Conservation (phyloP, 2,113 vertebrate genomes). For the Litocranius walleri region DNA sequence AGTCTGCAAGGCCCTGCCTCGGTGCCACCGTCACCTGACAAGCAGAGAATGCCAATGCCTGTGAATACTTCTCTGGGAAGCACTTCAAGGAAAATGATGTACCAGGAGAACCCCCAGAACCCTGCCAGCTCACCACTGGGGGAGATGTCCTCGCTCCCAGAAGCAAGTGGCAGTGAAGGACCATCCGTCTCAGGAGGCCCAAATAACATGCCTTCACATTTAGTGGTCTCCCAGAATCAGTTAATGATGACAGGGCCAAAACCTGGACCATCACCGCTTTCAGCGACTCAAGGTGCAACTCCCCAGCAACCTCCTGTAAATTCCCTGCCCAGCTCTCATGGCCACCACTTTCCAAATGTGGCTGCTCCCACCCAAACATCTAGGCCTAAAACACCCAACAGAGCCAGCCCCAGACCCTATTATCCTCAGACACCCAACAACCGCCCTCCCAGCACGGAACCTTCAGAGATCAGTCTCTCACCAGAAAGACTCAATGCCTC, state of each 20-base stretch:
- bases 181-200: constrained; percentile 78
- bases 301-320: constrained; percentile 89
- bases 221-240: constrained; percentile 89
- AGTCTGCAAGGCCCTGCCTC: constrained; percentile 91
- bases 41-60: constrained; percentile 89
- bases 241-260: constrained; percentile 90
- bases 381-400: constrained; percentile 96
- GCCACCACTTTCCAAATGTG: constrained; percentile 92
- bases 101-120: constrained; percentile 89
- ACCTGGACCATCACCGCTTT: constrained; percentile 86
- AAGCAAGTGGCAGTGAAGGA: constrained; percentile 79
- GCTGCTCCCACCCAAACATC: constrained; percentile 93
- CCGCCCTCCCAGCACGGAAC: constrained; percentile 97
- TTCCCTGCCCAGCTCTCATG: constrained; percentile 85
- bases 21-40: constrained; percentile 93
- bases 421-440: constrained; percentile 97
- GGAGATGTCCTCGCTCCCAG: constrained; percentile 83
- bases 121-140: constrained; percentile 85
- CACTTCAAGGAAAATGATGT: constrained; percentile 90
- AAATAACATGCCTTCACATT: constrained; percentile 89
- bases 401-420: constrained; percentile 96
- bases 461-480: constrained; percentile 97
- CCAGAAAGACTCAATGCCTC: constrained; percentile 98
- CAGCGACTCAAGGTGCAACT: constrained; percentile 89
- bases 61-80: constrained; percentile 86